phyloP scores from a whole-genome alignment of 2,888 invertebrate species.

The Amiota mariae region DNA sequence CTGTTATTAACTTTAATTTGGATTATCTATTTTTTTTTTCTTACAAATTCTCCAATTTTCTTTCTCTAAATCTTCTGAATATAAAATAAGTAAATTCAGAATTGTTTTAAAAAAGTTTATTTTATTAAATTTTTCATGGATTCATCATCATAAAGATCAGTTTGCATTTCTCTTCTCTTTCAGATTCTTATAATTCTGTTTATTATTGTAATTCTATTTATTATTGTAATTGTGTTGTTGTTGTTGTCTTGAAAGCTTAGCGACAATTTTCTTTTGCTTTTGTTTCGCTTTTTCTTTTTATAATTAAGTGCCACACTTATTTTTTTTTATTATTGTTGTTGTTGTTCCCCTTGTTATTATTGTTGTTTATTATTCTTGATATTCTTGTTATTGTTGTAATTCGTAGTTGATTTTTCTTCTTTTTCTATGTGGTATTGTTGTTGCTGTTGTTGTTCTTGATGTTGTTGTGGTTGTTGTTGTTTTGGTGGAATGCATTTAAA shows the following conservation, averaged over 20 bases:
- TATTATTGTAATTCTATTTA: not conserved
- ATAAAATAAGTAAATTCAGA: too few relatives aligned
- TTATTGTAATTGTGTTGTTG: constrained; percentile 5
- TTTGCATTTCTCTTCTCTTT: not conserved
- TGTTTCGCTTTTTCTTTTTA: too few relatives aligned
- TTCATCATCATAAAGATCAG: constrained; percentile 8
- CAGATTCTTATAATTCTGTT: not conserved
- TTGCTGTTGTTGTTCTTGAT: not conserved
- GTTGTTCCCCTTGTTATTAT: not conserved
- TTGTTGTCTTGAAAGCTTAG: not conserved
- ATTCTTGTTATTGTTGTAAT: not conserved
- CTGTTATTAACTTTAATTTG: not conserved
- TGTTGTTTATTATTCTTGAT: constrained; percentile 6
- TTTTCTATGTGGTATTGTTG: not conserved
- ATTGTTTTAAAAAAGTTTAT: not conserved
- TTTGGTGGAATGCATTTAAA: constrained; percentile 29
- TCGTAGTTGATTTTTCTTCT: not conserved
- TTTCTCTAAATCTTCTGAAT: too few relatives aligned
- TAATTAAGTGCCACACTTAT: not conserved
- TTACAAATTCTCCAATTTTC: too few relatives aligned
- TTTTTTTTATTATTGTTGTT: not conserved
- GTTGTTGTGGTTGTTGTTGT: not conserved
- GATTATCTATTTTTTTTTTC: not conserved
- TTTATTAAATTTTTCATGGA: not conserved
- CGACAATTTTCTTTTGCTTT: too few relatives aligned